Conservation (phyloP, 2,797 vertebrate species). For the Cynopterus sphinx region DNA sequence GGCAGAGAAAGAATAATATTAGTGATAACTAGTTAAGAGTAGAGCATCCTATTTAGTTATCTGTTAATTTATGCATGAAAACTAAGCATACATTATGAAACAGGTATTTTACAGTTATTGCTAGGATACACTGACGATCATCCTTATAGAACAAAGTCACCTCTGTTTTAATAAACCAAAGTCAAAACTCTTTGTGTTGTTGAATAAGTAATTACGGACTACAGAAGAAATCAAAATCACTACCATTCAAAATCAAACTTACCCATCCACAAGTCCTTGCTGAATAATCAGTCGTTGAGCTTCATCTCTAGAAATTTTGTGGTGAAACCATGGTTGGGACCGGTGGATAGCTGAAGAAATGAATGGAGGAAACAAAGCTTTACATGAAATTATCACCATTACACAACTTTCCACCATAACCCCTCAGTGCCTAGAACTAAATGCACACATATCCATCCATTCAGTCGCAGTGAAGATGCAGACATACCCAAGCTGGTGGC, state of each 20-base stretch:
- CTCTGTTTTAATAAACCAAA: not conserved
- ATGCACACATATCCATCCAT: too few species aligned
- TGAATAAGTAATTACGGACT: not conserved
- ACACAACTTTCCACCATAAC: not conserved
- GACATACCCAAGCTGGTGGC: conserved; percentile 90
- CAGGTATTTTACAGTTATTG: not conserved
- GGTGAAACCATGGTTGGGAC: conserved; percentile 97
- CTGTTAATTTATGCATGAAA: not conserved
- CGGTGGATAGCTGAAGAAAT: conserved; percentile 91
- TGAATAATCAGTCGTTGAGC: conserved; percentile 94
- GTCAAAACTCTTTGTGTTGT: not conserved
- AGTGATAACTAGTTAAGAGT: not conserved
- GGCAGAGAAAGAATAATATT: not conserved
- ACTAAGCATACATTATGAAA: not conserved
- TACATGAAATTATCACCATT: not conserved
- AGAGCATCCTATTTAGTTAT: not conserved
- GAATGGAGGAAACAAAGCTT: conserved; percentile 27
- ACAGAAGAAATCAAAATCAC: not conserved
- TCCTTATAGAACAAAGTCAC: not conserved
- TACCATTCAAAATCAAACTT: conserved; percentile 67
- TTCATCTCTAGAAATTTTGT: conserved; percentile 95
- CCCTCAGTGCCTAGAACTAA: not conserved
- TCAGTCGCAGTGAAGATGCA: accelerated
- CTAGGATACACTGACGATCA: not conserved
- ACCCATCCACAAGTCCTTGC: conserved; percentile 97